A percentile compares a stretch with the other conserved stretches of the same genome.
Evolutionary conservation across 2,888 invertebrate genomes (phyloP).

Genomic region (Cryptus armator): DNA sequence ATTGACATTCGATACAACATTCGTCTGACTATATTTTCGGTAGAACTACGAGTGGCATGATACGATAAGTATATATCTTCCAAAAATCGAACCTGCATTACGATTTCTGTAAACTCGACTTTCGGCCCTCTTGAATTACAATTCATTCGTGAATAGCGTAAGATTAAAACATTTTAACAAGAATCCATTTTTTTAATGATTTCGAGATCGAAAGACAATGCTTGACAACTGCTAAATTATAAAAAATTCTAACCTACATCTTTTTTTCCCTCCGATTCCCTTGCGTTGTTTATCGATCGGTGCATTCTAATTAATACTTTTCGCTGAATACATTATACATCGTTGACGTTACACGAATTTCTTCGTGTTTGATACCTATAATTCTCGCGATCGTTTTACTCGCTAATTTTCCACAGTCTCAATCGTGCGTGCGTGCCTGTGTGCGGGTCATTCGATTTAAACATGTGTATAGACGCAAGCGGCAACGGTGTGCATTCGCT

Average conservation of each 20-base stretch:
- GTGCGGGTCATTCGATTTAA: slow-evolving; percentile 34
- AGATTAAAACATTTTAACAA: too few species aligned
- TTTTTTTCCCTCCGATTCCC: neutral
- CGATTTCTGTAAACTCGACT: too few species aligned
- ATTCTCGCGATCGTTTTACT: slow-evolving; percentile 17
- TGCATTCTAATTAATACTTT: neutral
- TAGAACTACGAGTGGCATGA: neutral
- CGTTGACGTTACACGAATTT: neutral
- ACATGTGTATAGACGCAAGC: slow-evolving; percentile 29
- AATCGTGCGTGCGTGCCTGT: neutral
- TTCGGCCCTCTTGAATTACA: too few species aligned
- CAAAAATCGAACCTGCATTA: too few species aligned
- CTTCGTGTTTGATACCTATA: slow-evolving; percentile 10
- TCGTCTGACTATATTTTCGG: neutral
- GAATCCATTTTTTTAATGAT: too few species aligned
- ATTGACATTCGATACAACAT: neutral
- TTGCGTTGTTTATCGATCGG: neutral
- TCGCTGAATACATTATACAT: neutral
- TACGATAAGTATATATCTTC: too few species aligned
- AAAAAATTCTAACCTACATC: too few species aligned
- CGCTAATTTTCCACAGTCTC: neutral
- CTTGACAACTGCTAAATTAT: too few species aligned
- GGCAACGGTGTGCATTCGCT: slow-evolving; percentile 33
- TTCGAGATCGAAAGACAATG: too few species aligned
- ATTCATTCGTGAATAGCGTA: too few species aligned